phyloP scores from a whole-genome alignment of 2,888 invertebrate species.

The Phalera bucephala region DNA sequence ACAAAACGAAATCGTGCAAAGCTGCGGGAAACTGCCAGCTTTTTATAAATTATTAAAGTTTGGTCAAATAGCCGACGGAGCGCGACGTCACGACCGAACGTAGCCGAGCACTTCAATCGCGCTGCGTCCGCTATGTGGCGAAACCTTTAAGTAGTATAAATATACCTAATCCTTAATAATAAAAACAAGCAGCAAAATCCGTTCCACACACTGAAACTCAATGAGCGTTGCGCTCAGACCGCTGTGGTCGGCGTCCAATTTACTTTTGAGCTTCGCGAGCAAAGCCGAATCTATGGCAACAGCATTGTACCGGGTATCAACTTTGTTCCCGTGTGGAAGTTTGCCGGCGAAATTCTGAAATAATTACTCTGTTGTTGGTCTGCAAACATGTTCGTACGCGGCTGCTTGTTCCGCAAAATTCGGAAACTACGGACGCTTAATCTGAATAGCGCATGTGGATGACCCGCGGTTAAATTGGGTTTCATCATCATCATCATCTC shows the following conservation, averaged over 20 bases:
- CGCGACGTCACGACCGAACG: no score
- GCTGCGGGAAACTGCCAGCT: no score
- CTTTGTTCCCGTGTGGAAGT: conserved; percentile 22
- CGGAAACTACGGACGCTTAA: conserved; percentile 2
- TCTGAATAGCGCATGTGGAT: neutral
- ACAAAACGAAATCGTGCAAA: no score
- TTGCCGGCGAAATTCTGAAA: conserved; percentile 27
- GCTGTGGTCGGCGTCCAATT: conserved; percentile 69
- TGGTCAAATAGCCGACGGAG: no score
- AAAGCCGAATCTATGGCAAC: conserved; percentile 42
- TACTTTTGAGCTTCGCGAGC: conserved; percentile 59
- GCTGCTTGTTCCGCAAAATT: conserved; percentile 5
- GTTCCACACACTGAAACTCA: conserved; percentile 39
- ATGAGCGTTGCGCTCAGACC: conserved; percentile 41
- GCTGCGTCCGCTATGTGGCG: no score
- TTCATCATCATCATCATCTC: no score
- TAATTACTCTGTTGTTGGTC: conserved; percentile 29
- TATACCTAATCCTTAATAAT: no score
- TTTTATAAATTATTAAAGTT: no score
- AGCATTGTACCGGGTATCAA: conserved; percentile 27
- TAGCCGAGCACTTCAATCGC: no score
- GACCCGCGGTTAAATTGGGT: neutral
- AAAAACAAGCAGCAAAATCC: neutral
- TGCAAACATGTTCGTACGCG: conserved; percentile 9
- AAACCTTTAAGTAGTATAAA: no score